Conservation (phyloP, 1,140 invertebrate species). For the Episyrphus balteatus region DNA sequence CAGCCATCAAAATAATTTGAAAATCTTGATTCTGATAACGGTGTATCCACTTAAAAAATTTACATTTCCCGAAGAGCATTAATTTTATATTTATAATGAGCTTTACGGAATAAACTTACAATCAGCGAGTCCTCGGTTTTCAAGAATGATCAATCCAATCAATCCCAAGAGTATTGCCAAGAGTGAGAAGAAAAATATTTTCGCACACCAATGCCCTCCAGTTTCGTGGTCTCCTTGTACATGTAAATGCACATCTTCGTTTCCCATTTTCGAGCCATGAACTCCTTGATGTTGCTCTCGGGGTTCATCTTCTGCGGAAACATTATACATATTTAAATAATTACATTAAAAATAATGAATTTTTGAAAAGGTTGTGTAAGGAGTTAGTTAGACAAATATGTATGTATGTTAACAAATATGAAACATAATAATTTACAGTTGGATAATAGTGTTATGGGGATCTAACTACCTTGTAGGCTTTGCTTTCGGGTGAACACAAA, state of each 20-base stretch:
- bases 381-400: background rate
- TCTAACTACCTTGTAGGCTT: constrained; percentile 32
- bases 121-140: constrained; percentile 63
- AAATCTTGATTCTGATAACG: constrained; percentile 56
- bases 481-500: constrained; percentile 25
- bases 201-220: constrained; percentile 69
- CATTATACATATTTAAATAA: background rate
- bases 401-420: constrained; percentile 13
- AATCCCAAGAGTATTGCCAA: constrained; percentile 56
- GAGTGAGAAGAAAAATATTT: constrained; percentile 66
- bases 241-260: constrained; percentile 52
- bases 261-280: constrained; percentile 36
- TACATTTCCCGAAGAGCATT: background rate
- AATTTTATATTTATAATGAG: background rate
- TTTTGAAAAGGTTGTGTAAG: background rate
- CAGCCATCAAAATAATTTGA: constrained; percentile 63
- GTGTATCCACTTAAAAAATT: constrained; percentile 52
- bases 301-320: constrained; percentile 26
- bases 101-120: constrained; percentile 46
- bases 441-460: background rate
- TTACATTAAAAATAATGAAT: background rate
- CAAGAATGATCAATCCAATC: constrained; percentile 63
- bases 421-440: constrained; percentile 10
- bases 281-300: constrained; percentile 22
- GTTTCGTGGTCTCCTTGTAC: constrained; percentile 60